Evolutionary conservation across 1,140 invertebrate species (phyloP), one percentile per base, ranked within the genome.

Genomic region (Carcinoscorpius rotundicauda): DNA sequence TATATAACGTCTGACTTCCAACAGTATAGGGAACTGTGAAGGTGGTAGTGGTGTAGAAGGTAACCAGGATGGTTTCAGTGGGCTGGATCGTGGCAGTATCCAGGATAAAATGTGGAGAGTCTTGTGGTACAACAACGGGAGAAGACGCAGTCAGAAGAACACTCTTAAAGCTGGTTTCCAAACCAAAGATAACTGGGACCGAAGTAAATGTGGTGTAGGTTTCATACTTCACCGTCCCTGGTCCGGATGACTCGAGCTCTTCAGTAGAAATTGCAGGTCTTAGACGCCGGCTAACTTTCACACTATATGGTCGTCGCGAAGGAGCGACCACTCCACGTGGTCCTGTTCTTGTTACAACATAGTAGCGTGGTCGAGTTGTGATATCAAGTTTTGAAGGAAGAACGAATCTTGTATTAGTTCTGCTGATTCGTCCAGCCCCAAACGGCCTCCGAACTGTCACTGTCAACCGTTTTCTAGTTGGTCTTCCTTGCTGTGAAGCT

Each of bases 41-140:
- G 0, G 72, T 73, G 4, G 71, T 72, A 11, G 72, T 72, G n/a
- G 72, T 70, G 60, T 65, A 72, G 49, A 68, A 67, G 0, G 72
- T 72, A 6, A 68, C 51, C 6, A 70, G 56, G 5, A 69, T 61
- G 29, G 65, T 62, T 5, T 58, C 65, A 10, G 64, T 66, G 4
- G 67, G 67, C 10, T 62, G 6, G 29, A 55, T 57, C 3, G 61
- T 48, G 0, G 69, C 49, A 0, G 52, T 9, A 29, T 64, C 68
- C 29, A 29, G 29, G 29, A 29, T 29, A 49, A 51, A 66, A 4
- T 60, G 53, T 56, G 65, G 52, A 10, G 65, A 60, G 49, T 57
- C 63, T 11, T 68, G 64, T 6, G 63, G 60, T 4, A 63, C 61
- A 49, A 64, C 64, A 6, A 67, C 61, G 3, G 68, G 65, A n/a